phyloP scores from a whole-genome alignment of 2,888 invertebrate species.

The Cerastoderma edule region DNA sequence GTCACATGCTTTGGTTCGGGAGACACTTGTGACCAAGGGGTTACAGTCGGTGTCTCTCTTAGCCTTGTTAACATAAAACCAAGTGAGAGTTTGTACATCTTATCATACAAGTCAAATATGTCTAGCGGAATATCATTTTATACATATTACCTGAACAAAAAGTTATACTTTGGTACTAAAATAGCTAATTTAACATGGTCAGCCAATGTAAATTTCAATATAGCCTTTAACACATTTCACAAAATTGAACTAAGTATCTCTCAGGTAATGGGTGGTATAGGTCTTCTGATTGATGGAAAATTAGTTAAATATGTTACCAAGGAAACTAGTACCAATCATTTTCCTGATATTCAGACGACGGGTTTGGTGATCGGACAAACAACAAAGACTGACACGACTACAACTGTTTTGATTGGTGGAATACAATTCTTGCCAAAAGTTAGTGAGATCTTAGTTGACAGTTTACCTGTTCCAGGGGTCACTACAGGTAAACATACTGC shows the following conservation, averaged over 20 bases:
- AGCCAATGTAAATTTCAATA: background rate
- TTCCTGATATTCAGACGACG: background rate
- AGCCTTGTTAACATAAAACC: background rate
- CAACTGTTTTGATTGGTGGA: background rate
- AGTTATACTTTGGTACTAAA: slow-evolving; percentile 18
- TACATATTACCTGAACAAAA: slow-evolving; percentile 14
- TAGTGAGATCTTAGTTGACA: no score
- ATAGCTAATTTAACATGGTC: background rate
- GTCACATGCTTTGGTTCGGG: background rate
- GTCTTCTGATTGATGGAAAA: background rate
- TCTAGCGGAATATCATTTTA: background rate
- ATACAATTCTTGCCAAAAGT: background rate
- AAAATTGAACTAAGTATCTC: slow-evolving; percentile 1
- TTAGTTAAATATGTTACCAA: background rate
- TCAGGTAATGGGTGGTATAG: background rate
- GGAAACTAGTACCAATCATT: slow-evolving; percentile 1
- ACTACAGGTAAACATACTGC: no score
- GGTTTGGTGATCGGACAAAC: background rate
- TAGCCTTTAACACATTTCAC: background rate
- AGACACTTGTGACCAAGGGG: background rate
- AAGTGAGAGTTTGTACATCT: background rate
- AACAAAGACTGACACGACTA: background rate
- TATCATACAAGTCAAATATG: background rate
- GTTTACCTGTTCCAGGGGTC: no score
- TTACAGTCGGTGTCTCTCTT: background rate